phyloP scores from a whole-genome alignment of 1,140 invertebrate genomes.

The Globodera ellingtonae region DNA sequence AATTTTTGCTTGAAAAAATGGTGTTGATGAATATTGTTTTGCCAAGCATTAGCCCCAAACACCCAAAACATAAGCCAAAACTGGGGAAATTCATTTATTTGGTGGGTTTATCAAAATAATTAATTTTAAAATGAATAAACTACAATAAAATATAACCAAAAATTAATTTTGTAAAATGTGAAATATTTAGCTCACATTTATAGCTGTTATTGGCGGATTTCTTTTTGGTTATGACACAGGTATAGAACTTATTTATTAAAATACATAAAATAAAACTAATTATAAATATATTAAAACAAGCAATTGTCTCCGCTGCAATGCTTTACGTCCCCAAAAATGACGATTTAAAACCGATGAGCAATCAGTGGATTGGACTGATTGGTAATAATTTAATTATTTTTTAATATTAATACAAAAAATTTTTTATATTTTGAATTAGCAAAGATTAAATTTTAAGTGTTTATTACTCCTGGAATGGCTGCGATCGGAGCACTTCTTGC shows the following conservation, averaged over 20 bases:
- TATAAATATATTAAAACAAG: constrained; percentile 45
- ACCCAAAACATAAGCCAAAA: constrained; percentile 49
- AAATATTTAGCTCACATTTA: constrained; percentile 64
- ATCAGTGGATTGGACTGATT: constrained; percentile 46
- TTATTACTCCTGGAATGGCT: constrained; percentile 66
- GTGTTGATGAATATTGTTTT: constrained; percentile 38
- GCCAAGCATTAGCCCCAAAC: neutral
- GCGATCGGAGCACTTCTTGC: constrained; percentile 70
- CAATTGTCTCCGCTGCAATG: constrained; percentile 74
- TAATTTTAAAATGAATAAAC: too few relatives aligned
- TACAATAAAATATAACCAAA: neutral
- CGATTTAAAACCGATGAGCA: constrained; percentile 43
- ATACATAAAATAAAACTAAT: too few relatives aligned
- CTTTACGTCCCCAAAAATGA: constrained; percentile 66
- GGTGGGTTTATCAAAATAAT: constrained; percentile 11
- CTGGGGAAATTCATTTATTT: constrained; percentile 66
- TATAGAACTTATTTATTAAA: neutral
- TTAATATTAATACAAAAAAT: neutral
- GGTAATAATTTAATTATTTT: neutral
- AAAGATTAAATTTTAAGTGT: constrained; percentile 23
- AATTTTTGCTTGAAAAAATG: constrained; percentile 28
- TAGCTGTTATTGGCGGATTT: constrained; percentile 73
- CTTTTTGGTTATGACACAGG: constrained; percentile 74
- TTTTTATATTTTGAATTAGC: neutral
- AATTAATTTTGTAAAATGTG: constrained; percentile 7